A percentile compares a stretch with the other conserved stretches of the same genome.
Conservation (phyloP, 2,797 vertebrate species). For the Oreortyx pictus region DNA sequence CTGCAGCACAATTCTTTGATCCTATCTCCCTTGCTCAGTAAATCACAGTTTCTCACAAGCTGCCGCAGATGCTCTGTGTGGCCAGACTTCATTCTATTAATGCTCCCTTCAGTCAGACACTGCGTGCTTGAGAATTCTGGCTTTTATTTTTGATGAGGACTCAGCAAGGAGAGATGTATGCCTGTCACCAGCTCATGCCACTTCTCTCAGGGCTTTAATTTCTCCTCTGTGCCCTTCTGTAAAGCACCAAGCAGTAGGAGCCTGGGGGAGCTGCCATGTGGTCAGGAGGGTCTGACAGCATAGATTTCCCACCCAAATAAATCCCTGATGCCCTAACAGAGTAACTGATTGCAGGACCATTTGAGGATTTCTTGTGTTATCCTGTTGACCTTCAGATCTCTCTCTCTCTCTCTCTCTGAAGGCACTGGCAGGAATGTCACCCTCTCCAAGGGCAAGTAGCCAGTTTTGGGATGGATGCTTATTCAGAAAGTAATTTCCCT, state of each 20-base stretch:
- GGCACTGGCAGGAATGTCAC: background rate
- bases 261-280: background rate
- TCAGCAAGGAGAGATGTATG: background rate
- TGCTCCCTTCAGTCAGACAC: background rate
- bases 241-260: background rate
- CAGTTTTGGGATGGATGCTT: background rate
- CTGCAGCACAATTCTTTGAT: slow-evolving; percentile 1
- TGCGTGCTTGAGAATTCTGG: background rate
- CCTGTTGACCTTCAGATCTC: background rate
- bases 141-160: background rate
- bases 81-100: background rate
- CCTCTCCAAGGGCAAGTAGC: background rate
- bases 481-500: background rate
- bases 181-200: background rate
- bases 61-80: background rate
- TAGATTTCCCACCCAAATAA: background rate
- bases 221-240: background rate
- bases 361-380: background rate
- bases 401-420: background rate
- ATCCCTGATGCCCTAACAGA: background rate
- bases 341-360: background rate
- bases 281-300: background rate
- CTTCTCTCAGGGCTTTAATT: background rate
- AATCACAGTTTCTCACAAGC: slow-evolving; percentile 8
- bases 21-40: slow-evolving; percentile 14